Percentiles rank a stretch among this genome's conserved stretches.
Evolutionary conservation across 1,140 invertebrate species (phyloP).

Genomic region (Lasioglossum albipes): DNA sequence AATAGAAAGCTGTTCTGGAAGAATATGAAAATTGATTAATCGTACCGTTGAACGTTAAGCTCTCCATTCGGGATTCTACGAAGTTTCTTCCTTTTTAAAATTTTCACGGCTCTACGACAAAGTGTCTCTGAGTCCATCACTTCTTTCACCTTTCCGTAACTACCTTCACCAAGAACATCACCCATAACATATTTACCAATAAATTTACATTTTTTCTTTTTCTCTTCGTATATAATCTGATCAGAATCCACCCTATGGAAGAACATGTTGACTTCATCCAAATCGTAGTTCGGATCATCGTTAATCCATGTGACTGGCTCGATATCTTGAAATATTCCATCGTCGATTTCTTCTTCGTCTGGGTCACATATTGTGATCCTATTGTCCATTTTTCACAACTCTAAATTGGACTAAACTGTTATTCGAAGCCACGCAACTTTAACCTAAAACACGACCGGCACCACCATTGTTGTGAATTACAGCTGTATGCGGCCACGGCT

Average conservation of each 20-base stretch:
- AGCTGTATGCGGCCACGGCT: conserved; percentile 34
- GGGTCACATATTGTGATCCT: conserved; percentile 75
- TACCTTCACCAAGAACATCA: conserved; percentile 96
- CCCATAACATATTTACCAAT: conserved; percentile 98
- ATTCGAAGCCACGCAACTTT: conserved; percentile 65
- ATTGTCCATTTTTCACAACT: conserved; percentile 74
- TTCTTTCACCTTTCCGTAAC: conserved; percentile 98
- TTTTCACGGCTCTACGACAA: conserved; percentile 94
- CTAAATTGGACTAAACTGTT: conserved; percentile 63
- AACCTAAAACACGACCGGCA: conserved; percentile 77
- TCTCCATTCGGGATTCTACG: conserved; percentile 98
- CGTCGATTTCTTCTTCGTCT: conserved; percentile 74
- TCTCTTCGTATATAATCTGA: conserved; percentile 95
- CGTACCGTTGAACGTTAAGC: conserved; percentile 94
- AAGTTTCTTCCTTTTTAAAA: conserved; percentile 95
- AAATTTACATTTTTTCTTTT: conserved; percentile 95
- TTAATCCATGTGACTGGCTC: conserved; percentile 83
- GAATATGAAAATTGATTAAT: conserved; percentile 41
- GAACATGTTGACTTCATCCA: conserved; percentile 89
- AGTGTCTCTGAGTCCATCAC: conserved; percentile 95
- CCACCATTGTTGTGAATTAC: conserved; percentile 70
- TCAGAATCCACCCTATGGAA: conserved; percentile 96
- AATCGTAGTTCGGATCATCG: conserved; percentile 84
- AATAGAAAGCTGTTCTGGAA: conserved; percentile 15
- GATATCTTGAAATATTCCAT: conserved; percentile 76